phyloP scores from a whole-genome alignment of 2,888 invertebrate genomes.

The Spodoptera exigua region DNA sequence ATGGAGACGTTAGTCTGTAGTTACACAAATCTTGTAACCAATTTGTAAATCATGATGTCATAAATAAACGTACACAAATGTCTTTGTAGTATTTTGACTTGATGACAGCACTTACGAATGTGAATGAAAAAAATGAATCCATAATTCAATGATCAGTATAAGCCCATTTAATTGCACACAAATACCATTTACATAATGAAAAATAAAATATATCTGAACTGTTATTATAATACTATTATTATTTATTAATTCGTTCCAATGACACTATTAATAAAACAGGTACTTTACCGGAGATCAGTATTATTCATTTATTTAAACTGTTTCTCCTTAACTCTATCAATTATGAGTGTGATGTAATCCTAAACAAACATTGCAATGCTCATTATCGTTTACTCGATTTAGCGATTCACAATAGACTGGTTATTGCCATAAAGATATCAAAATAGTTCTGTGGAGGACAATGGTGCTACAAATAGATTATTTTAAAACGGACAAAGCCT shows the following conservation, averaged over 20 bases:
- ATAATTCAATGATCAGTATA: too few relatives aligned
- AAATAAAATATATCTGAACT: slow-evolving; percentile 4
- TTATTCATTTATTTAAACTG: slow-evolving; percentile 28
- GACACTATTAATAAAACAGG: slow-evolving; percentile 18
- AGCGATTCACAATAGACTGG: slow-evolving; percentile 34
- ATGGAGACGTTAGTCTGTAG: too few relatives aligned
- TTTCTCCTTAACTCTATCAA: slow-evolving; percentile 42
- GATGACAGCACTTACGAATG: too few relatives aligned
- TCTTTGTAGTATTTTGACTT: too few relatives aligned
- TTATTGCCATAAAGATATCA: slow-evolving; percentile 34
- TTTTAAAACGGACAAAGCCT: slow-evolving; percentile 23
- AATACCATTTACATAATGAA: not conserved
- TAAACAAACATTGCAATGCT: slow-evolving; percentile 60
- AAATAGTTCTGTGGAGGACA: slow-evolving; percentile 28
- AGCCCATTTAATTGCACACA: not conserved
- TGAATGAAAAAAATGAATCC: too few relatives aligned
- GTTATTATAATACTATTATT: too few relatives aligned
- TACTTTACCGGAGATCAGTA: slow-evolving; percentile 39
- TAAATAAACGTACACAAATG: too few relatives aligned
- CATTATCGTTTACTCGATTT: slow-evolving; percentile 45
- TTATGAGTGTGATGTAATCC: slow-evolving; percentile 65
- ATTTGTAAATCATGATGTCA: too few relatives aligned
- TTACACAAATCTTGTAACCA: too few relatives aligned
- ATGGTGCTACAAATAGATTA: slow-evolving; percentile 23
- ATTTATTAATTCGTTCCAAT: slow-evolving; percentile 13